Evolutionary conservation across 2,888 invertebrate genomes (phyloP).

Genomic region (Microdon myrmicae): DNA sequence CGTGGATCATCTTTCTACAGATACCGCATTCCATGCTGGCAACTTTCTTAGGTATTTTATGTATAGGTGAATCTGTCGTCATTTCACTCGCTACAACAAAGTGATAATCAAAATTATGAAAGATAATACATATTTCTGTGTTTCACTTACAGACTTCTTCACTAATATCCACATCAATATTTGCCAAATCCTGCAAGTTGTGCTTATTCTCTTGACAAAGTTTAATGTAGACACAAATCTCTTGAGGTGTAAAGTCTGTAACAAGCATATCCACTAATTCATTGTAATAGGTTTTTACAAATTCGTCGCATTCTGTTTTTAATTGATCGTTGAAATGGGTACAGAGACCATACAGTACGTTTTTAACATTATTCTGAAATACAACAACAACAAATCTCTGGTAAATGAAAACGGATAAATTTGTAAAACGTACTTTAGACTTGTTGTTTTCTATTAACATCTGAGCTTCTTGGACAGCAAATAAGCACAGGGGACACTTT

Average conservation of each 20-base stretch:
- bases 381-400: conserved; percentile 19
- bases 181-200: conserved; percentile 59
- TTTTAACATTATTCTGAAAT: conserved; percentile 74
- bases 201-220: conserved; percentile 73
- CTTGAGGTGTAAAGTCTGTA: conserved; percentile 78
- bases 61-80: conserved; percentile 71
- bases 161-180: conserved; percentile 56
- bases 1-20: conserved; percentile 61
- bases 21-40: conserved; percentile 60
- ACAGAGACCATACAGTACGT: conserved; percentile 78
- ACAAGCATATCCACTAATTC: conserved; percentile 82
- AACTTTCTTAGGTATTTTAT: conserved; percentile 49
- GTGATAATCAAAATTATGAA: conserved; percentile 42
- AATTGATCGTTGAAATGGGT: conserved; percentile 74
- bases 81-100: conserved; percentile 77
- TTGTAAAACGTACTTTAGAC: conserved; percentile 83
- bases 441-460: conserved; percentile 77
- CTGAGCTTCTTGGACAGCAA: conserved; percentile 83
- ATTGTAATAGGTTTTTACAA: conserved; percentile 80
- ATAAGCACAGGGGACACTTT: conserved; percentile 85
- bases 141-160: conserved; percentile 40
- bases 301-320: conserved; percentile 75
- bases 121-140: neutral
- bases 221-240: conserved; percentile 82
- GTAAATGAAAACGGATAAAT: conserved; percentile 1